Conservation (phyloP, 2,113 vertebrate species). For the Rutilus rutilus region DNA sequence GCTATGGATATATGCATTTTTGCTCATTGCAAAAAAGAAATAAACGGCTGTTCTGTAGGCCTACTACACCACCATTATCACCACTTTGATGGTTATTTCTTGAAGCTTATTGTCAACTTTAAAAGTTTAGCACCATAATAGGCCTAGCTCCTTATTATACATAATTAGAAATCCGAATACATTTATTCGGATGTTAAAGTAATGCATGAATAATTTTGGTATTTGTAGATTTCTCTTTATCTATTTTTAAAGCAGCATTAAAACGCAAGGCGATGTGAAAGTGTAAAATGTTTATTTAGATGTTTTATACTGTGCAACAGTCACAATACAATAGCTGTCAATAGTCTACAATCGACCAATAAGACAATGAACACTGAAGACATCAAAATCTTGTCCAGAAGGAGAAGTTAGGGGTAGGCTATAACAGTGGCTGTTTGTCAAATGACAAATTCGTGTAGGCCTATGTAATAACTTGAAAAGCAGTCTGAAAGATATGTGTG, state of each 20-base stretch:
- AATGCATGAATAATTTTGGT: background rate
- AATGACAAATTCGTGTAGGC: conserved; percentile 1
- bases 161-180: background rate
- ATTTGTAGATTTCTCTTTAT: background rate
- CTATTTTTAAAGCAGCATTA: background rate
- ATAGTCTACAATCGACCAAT: conserved; percentile 76
- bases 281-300: conserved; percentile 86
- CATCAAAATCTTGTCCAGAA: conserved; percentile 69
- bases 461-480: background rate
- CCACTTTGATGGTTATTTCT: background rate
- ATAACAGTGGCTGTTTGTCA: background rate
- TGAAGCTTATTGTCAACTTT: background rate
- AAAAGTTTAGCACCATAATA: background rate
- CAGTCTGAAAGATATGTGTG: conserved; percentile 9
- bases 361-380: conserved; percentile 77
- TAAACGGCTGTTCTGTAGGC: background rate
- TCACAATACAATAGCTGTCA: conserved; percentile 83
- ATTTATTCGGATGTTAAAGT: too few relatives aligned
- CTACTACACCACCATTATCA: background rate
- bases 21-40: background rate
- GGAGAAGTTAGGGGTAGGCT: conserved; percentile 55
- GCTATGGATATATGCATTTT: background rate
- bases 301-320: conserved; percentile 85
- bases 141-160: background rate
- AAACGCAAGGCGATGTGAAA: conserved; percentile 52